phyloP scores from a whole-genome alignment of 2,888 invertebrate genomes.

The Onthophagus sagittarius region DNA sequence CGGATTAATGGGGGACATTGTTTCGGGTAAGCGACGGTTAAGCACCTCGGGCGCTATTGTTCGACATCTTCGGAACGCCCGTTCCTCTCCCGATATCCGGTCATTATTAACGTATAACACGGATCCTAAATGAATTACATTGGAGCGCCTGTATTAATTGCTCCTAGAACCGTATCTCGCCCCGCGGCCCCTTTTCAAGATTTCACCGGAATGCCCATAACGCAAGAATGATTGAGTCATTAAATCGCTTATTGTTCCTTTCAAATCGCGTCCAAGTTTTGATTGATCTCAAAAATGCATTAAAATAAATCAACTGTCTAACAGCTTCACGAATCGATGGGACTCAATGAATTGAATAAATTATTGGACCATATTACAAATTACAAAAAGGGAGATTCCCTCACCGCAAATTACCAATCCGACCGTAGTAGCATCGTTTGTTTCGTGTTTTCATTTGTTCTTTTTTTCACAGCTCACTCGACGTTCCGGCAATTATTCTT shows the following conservation, averaged over 20 bases:
- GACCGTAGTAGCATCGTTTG: constrained; percentile 42
- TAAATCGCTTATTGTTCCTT: constrained; percentile 1
- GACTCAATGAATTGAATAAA: neutral
- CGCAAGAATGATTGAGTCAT: constrained; percentile 10
- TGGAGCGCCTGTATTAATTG: constrained; percentile 20
- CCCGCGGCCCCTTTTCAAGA: neutral
- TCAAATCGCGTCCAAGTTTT: neutral
- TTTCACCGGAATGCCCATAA: neutral
- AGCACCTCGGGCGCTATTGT: constrained; percentile 31
- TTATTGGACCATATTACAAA: neutral
- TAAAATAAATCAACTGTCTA: too few relatives aligned
- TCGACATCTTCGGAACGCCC: constrained; percentile 30
- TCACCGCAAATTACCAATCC: constrained; percentile 11
- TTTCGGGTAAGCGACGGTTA: constrained; percentile 40
- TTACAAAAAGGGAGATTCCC: neutral
- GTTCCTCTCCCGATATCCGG: constrained; percentile 19
- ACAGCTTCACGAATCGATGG: too few relatives aligned
- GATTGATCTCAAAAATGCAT: neutral
- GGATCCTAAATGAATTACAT: constrained; percentile 24
- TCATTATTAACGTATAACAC: constrained; percentile 21
- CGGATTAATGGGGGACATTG: constrained; percentile 46
- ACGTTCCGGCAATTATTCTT: constrained; percentile 46
- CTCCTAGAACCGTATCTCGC: neutral
- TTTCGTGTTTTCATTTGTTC: constrained; percentile 49
- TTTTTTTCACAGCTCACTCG: constrained; percentile 44